A percentile compares a stretch with the other conserved stretches of the same genome.
Evolutionary conservation across 2,888 invertebrate genomes (phyloP).

Genomic region (Sminthurides aquaticus): DNA sequence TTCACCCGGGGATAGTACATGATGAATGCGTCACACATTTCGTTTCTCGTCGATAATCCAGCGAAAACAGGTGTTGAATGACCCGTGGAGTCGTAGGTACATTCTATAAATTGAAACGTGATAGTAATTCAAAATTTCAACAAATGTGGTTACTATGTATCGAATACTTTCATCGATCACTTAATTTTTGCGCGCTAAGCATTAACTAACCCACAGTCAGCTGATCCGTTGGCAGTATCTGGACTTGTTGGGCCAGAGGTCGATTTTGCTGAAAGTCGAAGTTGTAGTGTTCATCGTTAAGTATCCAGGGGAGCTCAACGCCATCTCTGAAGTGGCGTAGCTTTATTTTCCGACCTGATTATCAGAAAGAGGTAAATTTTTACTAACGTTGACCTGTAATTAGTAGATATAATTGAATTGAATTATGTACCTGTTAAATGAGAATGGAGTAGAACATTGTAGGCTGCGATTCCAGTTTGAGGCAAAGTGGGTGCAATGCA

Average conservation of each 20-base stretch:
- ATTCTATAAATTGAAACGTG: not conserved
- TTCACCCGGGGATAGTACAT: slow-evolving; percentile 3
- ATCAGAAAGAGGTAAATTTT: not conserved
- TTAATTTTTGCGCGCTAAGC: not conserved
- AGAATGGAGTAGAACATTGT: slow-evolving; percentile 6
- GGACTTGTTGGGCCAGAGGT: not conserved
- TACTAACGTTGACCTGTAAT: too few relatives aligned
- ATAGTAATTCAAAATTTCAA: not conserved
- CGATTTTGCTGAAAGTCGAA: slow-evolving; percentile 6
- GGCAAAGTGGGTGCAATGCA: not conserved
- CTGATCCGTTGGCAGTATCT: not conserved
- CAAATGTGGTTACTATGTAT: not conserved
- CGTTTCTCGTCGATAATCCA: slow-evolving; percentile 4
- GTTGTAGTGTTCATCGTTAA: not conserved
- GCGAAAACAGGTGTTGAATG: not conserved
- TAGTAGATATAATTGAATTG: not conserved
- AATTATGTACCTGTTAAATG: not conserved
- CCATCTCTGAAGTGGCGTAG: slow-evolving; percentile 3
- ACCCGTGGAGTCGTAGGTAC: not conserved
- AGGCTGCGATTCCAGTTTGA: not conserved
- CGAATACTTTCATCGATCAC: too few relatives aligned
- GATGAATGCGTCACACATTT: slow-evolving; percentile 13
- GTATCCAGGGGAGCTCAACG: not conserved
- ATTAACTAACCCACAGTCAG: not conserved
- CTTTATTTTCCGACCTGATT: not conserved